Conservation (phyloP, 2,888 invertebrate genomes). For the Leptopilina drosophilae region DNA sequence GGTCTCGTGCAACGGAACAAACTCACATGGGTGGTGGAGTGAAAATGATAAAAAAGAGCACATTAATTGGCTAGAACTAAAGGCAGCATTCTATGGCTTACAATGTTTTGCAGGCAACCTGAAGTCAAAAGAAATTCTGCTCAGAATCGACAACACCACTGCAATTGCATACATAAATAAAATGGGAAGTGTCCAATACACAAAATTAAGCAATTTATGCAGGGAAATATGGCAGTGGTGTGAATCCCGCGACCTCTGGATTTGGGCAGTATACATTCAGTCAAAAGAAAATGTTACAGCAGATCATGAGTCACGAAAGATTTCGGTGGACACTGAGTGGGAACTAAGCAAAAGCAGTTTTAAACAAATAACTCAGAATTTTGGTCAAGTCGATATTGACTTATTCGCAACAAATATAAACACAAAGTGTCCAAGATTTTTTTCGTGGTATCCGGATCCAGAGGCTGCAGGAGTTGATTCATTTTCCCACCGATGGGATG, state of each 20-base stretch:
- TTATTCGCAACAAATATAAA: conserved; percentile 46
- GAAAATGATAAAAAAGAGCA: too few relatives aligned
- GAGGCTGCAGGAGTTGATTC: conserved; percentile 44
- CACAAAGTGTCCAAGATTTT: conserved; percentile 47
- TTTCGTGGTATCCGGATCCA: conserved; percentile 49
- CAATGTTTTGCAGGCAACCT: conserved; percentile 41
- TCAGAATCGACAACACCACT: conserved; percentile 50
- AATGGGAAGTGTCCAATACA: conserved; percentile 45
- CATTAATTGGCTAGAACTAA: too few relatives aligned
- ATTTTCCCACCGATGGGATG: conserved; percentile 41
- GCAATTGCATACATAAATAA: conserved; percentile 49
- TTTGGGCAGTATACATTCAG: conserved; percentile 47
- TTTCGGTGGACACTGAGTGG: conserved; percentile 47
- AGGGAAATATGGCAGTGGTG: conserved; percentile 49
- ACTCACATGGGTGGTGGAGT: too few relatives aligned
- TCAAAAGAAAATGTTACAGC: conserved; percentile 45
- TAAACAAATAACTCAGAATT: conserved; percentile 41
- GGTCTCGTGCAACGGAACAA: too few relatives aligned
- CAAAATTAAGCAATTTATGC: conserved; percentile 25
- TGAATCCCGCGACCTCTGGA: conserved; percentile 32
- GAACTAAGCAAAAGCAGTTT: conserved; percentile 42
- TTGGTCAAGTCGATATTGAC: conserved; percentile 45
- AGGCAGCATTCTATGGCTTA: too few relatives aligned
- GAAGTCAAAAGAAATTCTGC: conserved; percentile 35
- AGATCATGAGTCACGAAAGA: conserved; percentile 44